A percentile compares a stretch with the other conserved stretches of the same genome.
Conservation (phyloP, 2,797 vertebrate genomes). For the Zenarchopterus dispar region DNA sequence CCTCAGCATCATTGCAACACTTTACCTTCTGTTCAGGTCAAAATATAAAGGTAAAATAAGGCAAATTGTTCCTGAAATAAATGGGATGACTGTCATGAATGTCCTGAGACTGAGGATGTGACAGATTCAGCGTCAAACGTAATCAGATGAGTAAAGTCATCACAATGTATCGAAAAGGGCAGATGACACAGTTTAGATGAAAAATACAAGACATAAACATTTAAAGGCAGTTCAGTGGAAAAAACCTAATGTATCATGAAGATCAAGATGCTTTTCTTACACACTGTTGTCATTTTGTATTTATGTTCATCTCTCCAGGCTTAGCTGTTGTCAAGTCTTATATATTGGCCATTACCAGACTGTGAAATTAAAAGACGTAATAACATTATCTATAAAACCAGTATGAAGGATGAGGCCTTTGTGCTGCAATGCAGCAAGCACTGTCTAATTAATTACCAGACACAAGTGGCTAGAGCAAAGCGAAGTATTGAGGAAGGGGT, state of each 20-base stretch:
- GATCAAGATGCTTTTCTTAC: no score
- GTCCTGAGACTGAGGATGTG: constrained; percentile 15
- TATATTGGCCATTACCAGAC: constrained; percentile 47
- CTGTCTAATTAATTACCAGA: constrained; percentile 45
- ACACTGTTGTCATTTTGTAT: no score
- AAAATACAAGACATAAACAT: constrained; percentile 46
- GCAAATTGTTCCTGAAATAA: no score
- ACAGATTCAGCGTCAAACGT: constrained; percentile 48
- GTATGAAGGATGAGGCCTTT: constrained; percentile 38
- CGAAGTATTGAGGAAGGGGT: background rate
- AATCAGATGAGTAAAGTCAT: constrained; percentile 44
- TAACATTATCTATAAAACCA: constrained; percentile 43
- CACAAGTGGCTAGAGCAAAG: constrained; percentile 12
- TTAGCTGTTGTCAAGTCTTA: constrained; percentile 34
- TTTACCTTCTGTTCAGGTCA: no score
- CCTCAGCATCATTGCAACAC: no score
- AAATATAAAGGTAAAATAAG: no score
- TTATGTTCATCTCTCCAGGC: constrained; percentile 36
- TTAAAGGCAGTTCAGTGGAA: constrained; percentile 23
- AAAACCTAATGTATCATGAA: constrained; percentile 25
- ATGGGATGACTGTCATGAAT: constrained; percentile 11
- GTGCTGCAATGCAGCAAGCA: constrained; percentile 47
- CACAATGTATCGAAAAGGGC: constrained; percentile 50
- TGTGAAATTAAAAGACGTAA: constrained; percentile 63
- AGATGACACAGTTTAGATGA: constrained; percentile 48